Evolutionary conservation across 1,140 invertebrate species (phyloP).

Genomic region (Limonius californicus): DNA sequence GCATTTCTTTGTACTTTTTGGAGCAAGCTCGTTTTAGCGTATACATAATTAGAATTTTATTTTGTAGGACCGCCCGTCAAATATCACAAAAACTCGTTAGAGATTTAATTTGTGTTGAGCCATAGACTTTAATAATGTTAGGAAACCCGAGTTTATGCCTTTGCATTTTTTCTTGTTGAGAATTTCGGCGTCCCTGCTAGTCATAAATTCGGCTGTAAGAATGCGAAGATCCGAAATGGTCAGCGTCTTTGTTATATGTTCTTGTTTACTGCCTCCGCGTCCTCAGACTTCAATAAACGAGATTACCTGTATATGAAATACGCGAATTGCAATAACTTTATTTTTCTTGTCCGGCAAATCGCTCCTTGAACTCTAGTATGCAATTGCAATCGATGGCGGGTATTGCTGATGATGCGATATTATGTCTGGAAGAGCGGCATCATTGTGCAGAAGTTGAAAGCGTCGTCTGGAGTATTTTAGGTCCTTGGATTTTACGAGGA

Average conservation of each 20-base stretch:
- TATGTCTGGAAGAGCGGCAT: too few species aligned
- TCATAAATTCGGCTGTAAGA: conserved; percentile 3
- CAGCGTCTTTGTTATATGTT: conserved; percentile 8
- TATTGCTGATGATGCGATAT: neutral
- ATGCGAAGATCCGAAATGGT: conserved; percentile 2
- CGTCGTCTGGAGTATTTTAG: neutral
- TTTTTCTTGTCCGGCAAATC: neutral
- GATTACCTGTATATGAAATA: conserved; percentile 1
- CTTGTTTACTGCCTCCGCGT: conserved; percentile 2
- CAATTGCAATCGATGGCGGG: neutral
- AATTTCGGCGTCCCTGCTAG: neutral
- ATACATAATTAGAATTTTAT: too few species aligned
- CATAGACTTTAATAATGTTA: too few species aligned
- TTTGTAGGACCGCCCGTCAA: too few species aligned
- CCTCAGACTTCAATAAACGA: neutral
- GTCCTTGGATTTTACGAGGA: conserved; percentile 21
- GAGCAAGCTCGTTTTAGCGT: too few species aligned
- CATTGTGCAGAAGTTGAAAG: too few species aligned
- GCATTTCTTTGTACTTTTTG: too few species aligned
- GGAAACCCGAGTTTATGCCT: too few species aligned
- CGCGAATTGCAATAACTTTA: neutral
- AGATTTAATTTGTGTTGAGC: too few species aligned
- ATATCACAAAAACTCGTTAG: too few species aligned
- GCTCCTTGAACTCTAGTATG: neutral
- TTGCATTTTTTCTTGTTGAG: neutral